These are phyloP conservation scores for Drosophila macrothrix DNA, from an alignment of 2,888 invertebrate genomes.

Conservation along the genomic window DNA sequence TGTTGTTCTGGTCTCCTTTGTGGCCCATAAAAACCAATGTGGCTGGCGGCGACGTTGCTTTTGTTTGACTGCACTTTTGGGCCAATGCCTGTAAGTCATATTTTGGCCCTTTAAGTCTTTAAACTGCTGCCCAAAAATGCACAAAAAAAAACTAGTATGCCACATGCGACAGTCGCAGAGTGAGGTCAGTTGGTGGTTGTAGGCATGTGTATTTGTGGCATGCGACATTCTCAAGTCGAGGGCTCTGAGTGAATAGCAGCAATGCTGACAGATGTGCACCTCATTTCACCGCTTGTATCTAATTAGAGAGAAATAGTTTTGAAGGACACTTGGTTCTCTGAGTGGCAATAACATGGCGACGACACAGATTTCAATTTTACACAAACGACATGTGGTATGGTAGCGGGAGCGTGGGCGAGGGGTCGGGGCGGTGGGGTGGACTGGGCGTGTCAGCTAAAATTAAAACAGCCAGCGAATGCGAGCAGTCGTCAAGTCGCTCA, in stretches of 20 bases:
- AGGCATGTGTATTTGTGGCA: constrained; percentile 1
- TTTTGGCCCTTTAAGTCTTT: constrained; percentile 27
- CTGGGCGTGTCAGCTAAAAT: constrained; percentile 37
- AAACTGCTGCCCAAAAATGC: neutral
- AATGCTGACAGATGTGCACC: constrained; percentile 38
- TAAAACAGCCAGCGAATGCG: constrained; percentile 32
- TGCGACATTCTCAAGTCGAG: constrained; percentile 1
- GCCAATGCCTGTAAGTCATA: constrained; percentile 12
- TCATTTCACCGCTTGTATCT: constrained; percentile 74
- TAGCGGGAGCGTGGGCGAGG: too few relatives aligned
- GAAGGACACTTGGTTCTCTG: constrained; percentile 75
- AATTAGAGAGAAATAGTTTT: constrained; percentile 82
- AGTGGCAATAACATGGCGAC: constrained; percentile 66
- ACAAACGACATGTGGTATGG: neutral
- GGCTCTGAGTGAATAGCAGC: neutral
- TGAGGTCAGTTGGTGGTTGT: neutral
- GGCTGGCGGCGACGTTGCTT: constrained; percentile 36
- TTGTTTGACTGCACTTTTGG: constrained; percentile 30
- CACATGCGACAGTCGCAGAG: neutral
- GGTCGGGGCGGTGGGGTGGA: neutral
- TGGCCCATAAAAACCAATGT: constrained; percentile 53
- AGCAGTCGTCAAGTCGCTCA: constrained; percentile 29
- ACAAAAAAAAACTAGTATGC: neutral
- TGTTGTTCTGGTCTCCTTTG: constrained; percentile 38
- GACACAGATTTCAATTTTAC: constrained; percentile 52